phyloP scores from a whole-genome alignment of 2,888 invertebrate genomes.

The Yponomeuta evonymella region DNA sequence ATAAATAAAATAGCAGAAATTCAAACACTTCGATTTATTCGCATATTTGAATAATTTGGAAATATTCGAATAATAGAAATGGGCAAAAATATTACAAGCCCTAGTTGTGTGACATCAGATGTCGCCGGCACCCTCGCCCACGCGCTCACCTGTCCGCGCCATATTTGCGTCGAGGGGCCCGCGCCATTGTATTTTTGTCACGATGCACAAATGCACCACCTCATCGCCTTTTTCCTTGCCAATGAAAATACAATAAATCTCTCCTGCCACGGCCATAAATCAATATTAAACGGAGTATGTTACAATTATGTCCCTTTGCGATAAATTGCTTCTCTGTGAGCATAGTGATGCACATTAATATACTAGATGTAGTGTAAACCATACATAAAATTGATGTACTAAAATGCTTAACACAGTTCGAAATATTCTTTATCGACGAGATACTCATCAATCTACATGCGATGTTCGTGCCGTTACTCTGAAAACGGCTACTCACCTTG shows the following conservation, averaged over 20 bases:
- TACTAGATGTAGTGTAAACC: too few species aligned
- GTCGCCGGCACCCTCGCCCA: not conserved
- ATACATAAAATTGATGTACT: too few species aligned
- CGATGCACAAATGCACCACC: slow-evolving; percentile 23
- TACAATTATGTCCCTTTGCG: not conserved
- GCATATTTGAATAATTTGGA: too few species aligned
- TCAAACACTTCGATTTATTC: too few species aligned
- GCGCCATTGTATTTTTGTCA: slow-evolving; percentile 43
- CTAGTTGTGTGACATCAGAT: not conserved
- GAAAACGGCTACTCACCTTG: not conserved
- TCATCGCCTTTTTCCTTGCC: slow-evolving; percentile 44
- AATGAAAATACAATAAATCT: slow-evolving; percentile 38
- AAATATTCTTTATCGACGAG: not conserved
- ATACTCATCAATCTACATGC: not conserved
- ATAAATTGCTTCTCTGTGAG: too few species aligned
- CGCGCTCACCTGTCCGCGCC: slow-evolving; percentile 25
- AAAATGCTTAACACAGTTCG: not conserved
- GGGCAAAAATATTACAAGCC: too few species aligned
- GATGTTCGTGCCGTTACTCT: not conserved
- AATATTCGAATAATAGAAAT: too few species aligned
- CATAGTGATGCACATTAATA: too few species aligned
- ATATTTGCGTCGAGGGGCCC: slow-evolving; percentile 38
- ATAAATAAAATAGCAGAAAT: too few species aligned
- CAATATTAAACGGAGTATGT: not conserved
- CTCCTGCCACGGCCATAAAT: slow-evolving; percentile 8